A percentile compares a stretch with the other conserved stretches of the same genome.
Evolutionary conservation across 2,797 vertebrate genomes (phyloP).

Genomic region (Yasuhikotakia modesta): DNA sequence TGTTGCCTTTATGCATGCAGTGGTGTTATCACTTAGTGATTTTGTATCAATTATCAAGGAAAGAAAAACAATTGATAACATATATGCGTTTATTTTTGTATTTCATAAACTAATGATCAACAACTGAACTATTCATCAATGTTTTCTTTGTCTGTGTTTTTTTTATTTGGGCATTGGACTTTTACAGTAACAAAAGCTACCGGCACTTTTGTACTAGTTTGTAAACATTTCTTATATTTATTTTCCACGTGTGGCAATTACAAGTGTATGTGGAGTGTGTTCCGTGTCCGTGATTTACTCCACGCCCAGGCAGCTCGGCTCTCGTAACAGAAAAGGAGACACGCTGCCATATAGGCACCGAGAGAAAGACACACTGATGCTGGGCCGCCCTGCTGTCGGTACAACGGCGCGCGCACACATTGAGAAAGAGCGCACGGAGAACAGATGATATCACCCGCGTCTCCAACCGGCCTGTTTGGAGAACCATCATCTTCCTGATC

Average conservation of each 20-base stretch:
- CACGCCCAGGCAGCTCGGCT: slow-evolving; percentile 65
- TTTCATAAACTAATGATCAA: no score
- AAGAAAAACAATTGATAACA: no score
- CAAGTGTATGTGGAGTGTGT: background rate
- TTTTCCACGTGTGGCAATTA: background rate
- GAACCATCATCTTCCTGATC: slow-evolving; percentile 38
- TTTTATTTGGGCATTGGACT: no score
- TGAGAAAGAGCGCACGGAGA: slow-evolving; percentile 9
- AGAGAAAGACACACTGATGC: slow-evolving; percentile 3
- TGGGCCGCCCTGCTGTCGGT: background rate
- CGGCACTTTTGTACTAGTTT: background rate
- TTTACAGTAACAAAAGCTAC: background rate
- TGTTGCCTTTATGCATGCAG: no score
- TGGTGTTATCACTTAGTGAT: no score
- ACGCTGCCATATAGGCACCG: slow-evolving; percentile 22
- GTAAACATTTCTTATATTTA: background rate
- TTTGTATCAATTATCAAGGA: no score
- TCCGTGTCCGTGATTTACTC: slow-evolving; percentile 39
- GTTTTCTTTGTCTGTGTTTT: no score
- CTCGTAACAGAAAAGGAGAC: slow-evolving; percentile 55
- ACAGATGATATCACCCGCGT: slow-evolving; percentile 50
- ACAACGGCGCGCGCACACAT: slow-evolving; percentile 14
- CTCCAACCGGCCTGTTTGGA: slow-evolving; percentile 54
- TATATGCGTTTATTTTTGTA: no score
- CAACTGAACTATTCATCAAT: no score